Evolutionary conservation across 2,113 vertebrate genomes (phyloP).

Genomic region (Colossoma macropomum): DNA sequence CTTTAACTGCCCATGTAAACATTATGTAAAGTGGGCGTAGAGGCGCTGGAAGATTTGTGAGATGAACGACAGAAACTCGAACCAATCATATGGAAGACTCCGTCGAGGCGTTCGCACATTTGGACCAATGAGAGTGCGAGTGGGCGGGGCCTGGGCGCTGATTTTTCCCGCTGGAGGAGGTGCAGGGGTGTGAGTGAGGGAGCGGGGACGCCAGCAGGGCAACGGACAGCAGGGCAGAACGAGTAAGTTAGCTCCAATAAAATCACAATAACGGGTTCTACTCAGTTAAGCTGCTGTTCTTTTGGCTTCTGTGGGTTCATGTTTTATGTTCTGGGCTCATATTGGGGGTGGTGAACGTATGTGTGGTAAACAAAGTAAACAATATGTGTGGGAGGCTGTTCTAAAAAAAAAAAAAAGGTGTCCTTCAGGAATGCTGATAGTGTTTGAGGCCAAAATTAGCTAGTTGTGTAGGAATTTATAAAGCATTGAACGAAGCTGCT

Average conservation of each 20-base stretch:
- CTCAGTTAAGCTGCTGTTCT: neutral
- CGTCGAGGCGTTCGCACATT: neutral
- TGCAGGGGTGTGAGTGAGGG: slow-evolving; percentile 11
- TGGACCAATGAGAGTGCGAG: slow-evolving; percentile 35
- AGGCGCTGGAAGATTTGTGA: too few species aligned
- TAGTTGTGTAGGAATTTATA: too few species aligned
- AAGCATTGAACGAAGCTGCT: too few species aligned
- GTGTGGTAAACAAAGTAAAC: too few species aligned
- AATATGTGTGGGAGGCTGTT: neutral
- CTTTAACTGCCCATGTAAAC: too few species aligned
- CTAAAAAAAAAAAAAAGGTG: too few species aligned
- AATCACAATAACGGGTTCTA: neutral
- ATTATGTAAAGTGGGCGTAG: neutral
- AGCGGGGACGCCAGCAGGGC: slow-evolving; percentile 15
- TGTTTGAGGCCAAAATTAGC: neutral
- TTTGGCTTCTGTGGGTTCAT: neutral
- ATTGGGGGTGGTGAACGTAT: neutral
- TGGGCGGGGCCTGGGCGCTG: slow-evolving; percentile 25
- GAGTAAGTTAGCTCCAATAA: neutral
- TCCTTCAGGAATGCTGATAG: neutral
- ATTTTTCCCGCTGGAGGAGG: slow-evolving; percentile 35
- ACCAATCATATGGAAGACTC: slow-evolving; percentile 38
- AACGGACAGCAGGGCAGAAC: neutral
- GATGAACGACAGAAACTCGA: neutral
- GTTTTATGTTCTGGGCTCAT: neutral